Evolutionary conservation across 2,888 invertebrate genomes (phyloP), one percentile per base, ranked within the genome.

Genomic region (Lissonota sp.): DNA sequence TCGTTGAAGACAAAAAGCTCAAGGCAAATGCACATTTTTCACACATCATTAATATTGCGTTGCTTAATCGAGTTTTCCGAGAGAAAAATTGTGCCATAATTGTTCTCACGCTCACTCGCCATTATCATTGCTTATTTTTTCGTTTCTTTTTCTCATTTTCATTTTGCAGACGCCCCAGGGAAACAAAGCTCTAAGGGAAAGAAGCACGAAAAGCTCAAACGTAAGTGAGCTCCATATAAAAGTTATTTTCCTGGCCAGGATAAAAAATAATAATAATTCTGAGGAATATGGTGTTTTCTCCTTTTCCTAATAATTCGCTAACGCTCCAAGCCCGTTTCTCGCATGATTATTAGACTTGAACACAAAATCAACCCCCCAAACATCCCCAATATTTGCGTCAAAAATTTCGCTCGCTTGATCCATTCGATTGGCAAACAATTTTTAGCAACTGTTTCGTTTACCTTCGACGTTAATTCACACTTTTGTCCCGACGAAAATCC

Each of bases 161-260:
- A 10, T 76, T 72, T 80, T 76, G 51, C 80, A 80, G 77, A 69
- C n/a, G 53, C 62, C 12, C 44, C 40, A 39, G 70, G 63, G 72
- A 44, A 63, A 39, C 71, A 73, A 63, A 71, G 60, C 74, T 40
- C 40, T 75, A 70, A 71, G 16, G 71, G 76, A 67, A 72, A 76
- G 80, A 80, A 72, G 62, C 80, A 64, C 44, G 73, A 69, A 73
- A 77, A 73, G 64, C 73, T 77, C 69, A 73, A 64, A 63, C 69
- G 80, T 80, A 80, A 77, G 80, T 73, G 77, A 77, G 69, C 44
- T 16, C 63, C 14, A 10, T n/a, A 12, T 44, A 7, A 46, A 16
- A 39, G 26, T 14, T 62, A 53, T 44, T 51, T n/a, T 63, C 44
- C 44, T 51, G 57, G 51, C 58, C 58, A 42, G 57, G 49, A 10